Conservation (phyloP, 2,797 vertebrate species). For the Ctenopoma multispine region DNA sequence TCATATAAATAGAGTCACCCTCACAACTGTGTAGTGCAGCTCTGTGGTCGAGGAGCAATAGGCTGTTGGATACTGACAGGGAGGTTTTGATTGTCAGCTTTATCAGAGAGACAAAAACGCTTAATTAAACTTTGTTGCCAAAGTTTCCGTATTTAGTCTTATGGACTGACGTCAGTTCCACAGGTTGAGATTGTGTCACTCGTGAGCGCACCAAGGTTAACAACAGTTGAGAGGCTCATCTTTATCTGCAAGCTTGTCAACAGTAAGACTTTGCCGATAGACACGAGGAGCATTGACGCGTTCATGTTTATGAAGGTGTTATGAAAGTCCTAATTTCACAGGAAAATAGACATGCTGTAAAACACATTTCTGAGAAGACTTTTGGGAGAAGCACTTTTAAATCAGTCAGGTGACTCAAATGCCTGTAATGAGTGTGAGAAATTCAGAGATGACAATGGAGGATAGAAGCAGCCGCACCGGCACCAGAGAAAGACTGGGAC, state of each 20-base stretch:
- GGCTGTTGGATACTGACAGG: constrained; percentile 32
- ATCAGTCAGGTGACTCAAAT: constrained; percentile 24
- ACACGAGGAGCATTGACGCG: constrained; percentile 30
- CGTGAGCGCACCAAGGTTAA: constrained; percentile 72
- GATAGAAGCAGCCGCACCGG: constrained; percentile 59
- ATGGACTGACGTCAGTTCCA: constrained; percentile 74
- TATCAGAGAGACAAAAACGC: constrained; percentile 11
- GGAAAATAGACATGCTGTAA: constrained; percentile 54
- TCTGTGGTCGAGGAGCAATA: constrained; percentile 42
- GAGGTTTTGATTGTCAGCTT: constrained; percentile 13
- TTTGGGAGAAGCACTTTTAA: constrained; percentile 33
- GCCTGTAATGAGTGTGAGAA: constrained; percentile 59
- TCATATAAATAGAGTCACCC: constrained; percentile 79
- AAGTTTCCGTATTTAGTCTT: constrained; percentile 30
- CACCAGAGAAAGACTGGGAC: constrained; percentile 75
- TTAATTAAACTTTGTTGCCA: constrained; percentile 22
- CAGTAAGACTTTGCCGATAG: constrained; percentile 54
- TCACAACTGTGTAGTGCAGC: constrained; percentile 47
- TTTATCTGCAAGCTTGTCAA: constrained; percentile 79
- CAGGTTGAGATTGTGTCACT: constrained; percentile 58
- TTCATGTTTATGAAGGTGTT: constrained; percentile 35
- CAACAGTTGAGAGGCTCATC: constrained; percentile 80
- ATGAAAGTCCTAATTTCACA: constrained; percentile 17
- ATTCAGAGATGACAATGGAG: constrained; percentile 71
- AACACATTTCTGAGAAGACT: constrained; percentile 32